Base-by-base conservation (phyloP, 2,888 invertebrate species). In the Drosophila koepferae region DNA sequence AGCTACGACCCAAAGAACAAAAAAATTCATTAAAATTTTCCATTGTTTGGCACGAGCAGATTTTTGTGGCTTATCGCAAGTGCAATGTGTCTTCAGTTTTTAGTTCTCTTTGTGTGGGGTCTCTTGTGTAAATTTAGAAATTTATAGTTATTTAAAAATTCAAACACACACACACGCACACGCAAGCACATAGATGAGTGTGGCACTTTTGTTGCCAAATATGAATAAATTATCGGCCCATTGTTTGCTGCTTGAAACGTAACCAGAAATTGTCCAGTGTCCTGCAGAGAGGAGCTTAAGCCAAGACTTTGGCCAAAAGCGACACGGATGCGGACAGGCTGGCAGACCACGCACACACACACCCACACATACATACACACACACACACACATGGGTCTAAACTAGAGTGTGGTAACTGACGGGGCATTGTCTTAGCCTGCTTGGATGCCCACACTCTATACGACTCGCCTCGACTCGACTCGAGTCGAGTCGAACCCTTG, bases 101-200 rank as follows among this genome's bases (percentile, higher is more conserved):
- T 18, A 28, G 38, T 60, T 60, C 12, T 9, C n/a, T 38, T 31
- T 56, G 74, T 74, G 72, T 46, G 62, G 48, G 53, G 77, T 85
- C 89, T 82, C 86, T 77, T 87, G 89, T 81, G 86, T 87, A 87
- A 89, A 87, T 87, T 87, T 87, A 87, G 89, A 81, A 87, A 87
- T 87, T 87, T 89, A 87, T 89, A 87, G 89, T 87, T 87, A 89
- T 89, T 89, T 89, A 86, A 86, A 86, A 86, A 89, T 86, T 82
- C 85, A 87, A 76, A 66, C 55, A 72, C 59, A 56, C 48, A 70
- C 64, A 63, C 54, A 58, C 65, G 53, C 40, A 59, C 20, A 41
- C 31, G 16, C 38, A 16, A 6, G 3, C 16, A 38, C 40, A 31
- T 12, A 41, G 28, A 28, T 34, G 54, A 53, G 36, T 64, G 72